Conservation (phyloP, 2,797 vertebrate genomes). For the Oryzias dopingdopingensis region DNA sequence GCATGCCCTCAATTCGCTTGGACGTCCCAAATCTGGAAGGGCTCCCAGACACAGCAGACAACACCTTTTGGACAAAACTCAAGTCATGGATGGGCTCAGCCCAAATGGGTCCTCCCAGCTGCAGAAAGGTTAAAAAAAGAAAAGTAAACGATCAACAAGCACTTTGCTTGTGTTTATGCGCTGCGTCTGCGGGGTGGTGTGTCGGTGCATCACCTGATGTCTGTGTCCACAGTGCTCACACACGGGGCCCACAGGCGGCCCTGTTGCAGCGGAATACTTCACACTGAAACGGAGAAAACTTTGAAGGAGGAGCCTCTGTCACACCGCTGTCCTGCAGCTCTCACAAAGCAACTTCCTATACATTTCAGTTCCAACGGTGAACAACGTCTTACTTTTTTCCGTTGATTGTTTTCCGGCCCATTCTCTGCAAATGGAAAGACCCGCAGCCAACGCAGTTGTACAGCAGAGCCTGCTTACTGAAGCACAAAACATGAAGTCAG, state of each 20-base stretch:
- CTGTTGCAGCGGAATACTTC: conserved; percentile 86
- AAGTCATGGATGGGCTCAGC: conserved; percentile 85
- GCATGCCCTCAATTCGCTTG: conserved; percentile 84
- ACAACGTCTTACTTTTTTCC: conserved; percentile 76
- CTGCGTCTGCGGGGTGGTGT: not conserved
- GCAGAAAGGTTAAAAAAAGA: not conserved
- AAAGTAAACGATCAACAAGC: not conserved
- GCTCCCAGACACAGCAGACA: conserved; percentile 79
- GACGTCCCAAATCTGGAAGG: conserved; percentile 83
- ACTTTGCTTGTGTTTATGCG: not conserved
- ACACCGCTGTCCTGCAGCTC: too few species aligned
- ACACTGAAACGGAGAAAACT: conserved; percentile 69
- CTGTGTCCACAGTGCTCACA: conserved; percentile 89
- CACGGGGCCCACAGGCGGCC: conserved; percentile 80
- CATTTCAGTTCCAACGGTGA: not conserved
- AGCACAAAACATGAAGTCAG: not conserved
- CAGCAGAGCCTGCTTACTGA: conserved; percentile 89
- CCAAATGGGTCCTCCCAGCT: conserved; percentile 91
- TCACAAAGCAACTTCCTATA: not conserved
- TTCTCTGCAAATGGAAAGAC: conserved; percentile 84
- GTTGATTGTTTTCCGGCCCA: conserved; percentile 78
- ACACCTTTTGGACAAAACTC: conserved; percentile 80
- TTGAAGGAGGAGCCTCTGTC: too few species aligned
- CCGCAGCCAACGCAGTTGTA: conserved; percentile 93
- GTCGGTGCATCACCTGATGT: conserved; percentile 79